Base-by-base conservation (phyloP, 2,888 invertebrate species). In the Ferrisia virgata region DNA sequence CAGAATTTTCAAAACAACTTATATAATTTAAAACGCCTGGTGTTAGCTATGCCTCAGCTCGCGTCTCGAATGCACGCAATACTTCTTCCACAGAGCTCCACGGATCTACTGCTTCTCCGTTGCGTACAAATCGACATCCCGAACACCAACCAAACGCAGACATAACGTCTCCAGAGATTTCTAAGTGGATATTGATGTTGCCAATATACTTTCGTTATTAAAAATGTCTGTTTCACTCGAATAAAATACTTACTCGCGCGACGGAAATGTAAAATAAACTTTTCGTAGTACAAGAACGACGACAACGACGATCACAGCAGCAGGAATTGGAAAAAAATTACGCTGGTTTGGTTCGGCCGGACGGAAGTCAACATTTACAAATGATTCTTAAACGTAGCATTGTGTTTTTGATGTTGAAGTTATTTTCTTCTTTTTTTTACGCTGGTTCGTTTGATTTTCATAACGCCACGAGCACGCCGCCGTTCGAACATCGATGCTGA, bases 111-210 rank as follows among this genome's bases (percentile, higher is more conserved):
- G 25, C 4, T 4, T 64, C 28, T 28, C 25, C n/a, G n/a, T n/a
- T n/a, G n/a, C n/a, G 28, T 15, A 31, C 64, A 28, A 28, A 64
- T 22, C 18, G 18, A 76, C 33, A 76, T 76, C 72, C 31, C 31
- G 22, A 76, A 36, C 36, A 76, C 36, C 8, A 9, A 36, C 33
- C 72, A 76, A 33, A 76, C 64, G 64, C 31, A 36, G 82, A 82
- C 82, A 69, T n/a, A 82, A 82, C 36, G 82, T 82, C 82, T 82
- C 82, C 33, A 53, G 82, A 82, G 82, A 69, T 64, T 82, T 82
- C 82, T 82, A 82, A 82, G 82, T 82, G 82, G 82, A 82, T 82
- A 82, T 82, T 82, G 82, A 82, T 82, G 82, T 82, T 82, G 36
- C 82, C 53, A 43, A 53, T 47, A 80, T 47, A 33, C 43, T 80